These are phyloP conservation scores for Plemyria rubiginata DNA, from an alignment of 2,888 invertebrate species.

Conservation along the genomic window DNA sequence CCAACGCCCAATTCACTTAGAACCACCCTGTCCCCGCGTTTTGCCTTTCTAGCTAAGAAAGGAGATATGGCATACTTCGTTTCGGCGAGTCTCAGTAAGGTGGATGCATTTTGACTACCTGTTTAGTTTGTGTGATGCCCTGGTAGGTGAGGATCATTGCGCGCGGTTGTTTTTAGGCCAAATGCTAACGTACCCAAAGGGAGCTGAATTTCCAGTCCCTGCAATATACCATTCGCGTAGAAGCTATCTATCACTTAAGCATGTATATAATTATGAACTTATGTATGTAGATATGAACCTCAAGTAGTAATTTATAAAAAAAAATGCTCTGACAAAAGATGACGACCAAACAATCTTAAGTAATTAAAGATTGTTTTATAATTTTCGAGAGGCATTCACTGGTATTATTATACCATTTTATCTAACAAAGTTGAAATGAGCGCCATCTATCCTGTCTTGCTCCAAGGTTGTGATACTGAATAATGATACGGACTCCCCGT, in stretches of 20 bases:
- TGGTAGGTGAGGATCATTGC: conserved; percentile 64
- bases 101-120: conserved; percentile 57
- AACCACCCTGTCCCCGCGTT: conserved; percentile 65
- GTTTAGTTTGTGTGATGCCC: conserved; percentile 63
- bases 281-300: no score
- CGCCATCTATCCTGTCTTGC: conserved; percentile 45
- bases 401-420: background rate
- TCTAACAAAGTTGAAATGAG: conserved; percentile 27
- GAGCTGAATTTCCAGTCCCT: background rate
- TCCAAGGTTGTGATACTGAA: conserved; percentile 19
- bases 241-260: no score
- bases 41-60: conserved; percentile 48
- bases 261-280: no score
- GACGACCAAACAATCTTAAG: background rate
- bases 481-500: conserved; percentile 10
- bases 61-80: conserved; percentile 54
- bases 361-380: no score
- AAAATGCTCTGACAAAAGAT: background rate
- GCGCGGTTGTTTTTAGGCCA: conserved; percentile 40
- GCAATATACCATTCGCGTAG: no score
- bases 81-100: conserved; percentile 56
- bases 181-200: conserved; percentile 12
- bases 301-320: no score
- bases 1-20: conserved; percentile 72
- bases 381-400: background rate